A percentile compares a stretch with the other conserved stretches of the same genome.
These are phyloP conservation scores for Pan troglodytes DNA, from an alignment of 2,113 vertebrate genomes.

Conservation along the genomic window DNA sequence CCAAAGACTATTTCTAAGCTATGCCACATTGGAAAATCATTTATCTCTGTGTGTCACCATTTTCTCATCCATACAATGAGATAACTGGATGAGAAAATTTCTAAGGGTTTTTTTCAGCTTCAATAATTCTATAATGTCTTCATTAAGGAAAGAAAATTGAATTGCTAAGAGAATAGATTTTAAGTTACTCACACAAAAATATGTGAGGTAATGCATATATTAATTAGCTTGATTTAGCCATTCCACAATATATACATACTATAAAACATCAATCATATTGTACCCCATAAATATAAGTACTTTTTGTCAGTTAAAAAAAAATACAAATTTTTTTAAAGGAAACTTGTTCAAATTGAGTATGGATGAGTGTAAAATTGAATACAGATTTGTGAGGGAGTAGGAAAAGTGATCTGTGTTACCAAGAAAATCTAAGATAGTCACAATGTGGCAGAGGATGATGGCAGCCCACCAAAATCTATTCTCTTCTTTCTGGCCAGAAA, in stretches of 20 bases:
- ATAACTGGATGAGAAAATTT: background rate
- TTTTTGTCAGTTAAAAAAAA: background rate
- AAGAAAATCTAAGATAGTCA: background rate
- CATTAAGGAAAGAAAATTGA: background rate
- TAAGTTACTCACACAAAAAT: background rate
- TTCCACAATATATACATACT: background rate
- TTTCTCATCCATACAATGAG: background rate
- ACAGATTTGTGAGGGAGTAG: background rate
- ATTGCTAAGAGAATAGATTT: background rate
- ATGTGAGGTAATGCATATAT: background rate
- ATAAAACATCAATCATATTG: background rate
- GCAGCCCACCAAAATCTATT: background rate
- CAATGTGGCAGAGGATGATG: background rate
- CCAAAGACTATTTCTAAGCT: background rate
- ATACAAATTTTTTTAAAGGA: background rate
- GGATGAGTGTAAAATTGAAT: background rate
- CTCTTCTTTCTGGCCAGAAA: background rate
- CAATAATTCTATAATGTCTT: background rate
- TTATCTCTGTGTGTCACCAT: background rate
- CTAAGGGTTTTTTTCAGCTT: background rate
- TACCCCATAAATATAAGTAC: too few species aligned
- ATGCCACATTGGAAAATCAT: background rate
- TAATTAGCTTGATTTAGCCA: background rate
- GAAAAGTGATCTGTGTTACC: background rate
- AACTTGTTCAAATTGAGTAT: background rate